Base-by-base conservation (phyloP, 1,140 invertebrate species). In the Thaumetopoea pityocampa region DNA sequence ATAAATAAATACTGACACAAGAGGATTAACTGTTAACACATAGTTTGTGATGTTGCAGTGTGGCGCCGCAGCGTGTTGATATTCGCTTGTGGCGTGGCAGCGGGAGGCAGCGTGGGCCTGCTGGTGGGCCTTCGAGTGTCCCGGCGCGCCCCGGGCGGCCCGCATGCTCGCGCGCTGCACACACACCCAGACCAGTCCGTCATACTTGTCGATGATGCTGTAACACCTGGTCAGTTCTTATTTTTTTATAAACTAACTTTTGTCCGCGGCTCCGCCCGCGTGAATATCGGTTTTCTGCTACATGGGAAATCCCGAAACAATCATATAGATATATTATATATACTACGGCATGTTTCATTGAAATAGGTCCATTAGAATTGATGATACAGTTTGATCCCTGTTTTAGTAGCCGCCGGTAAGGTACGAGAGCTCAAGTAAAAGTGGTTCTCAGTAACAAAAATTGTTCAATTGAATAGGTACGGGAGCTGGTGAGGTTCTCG, bases 61-160 rank as follows among this genome's bases (percentile, higher is more conserved):
- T 86, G 81, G 81, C 68, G 83, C 17, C 72, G 71, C 10, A 81
- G 78, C 14, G 60, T 82, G 40, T 16, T 84, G 15, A 70, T 86
- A 28, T 86, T 86, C 41, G 62, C 66, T 2, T 78, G 72, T 32
- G 83, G 83, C 0, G 71, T 59, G 9, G 65, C 52, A 2, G 32
- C 74, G 7, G 83, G 83, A 3, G 70, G 73, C 0, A 51, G 66
- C 14, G 62, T 64, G 0, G 83, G 83, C 0, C 36, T 84, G 5
- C 37, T 65, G 1, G 20, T 80, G 9, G 83, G 83, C 16, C 63
- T 73, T 26, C 66, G 68, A 3, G 56, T 62, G 8, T 61, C 65
- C 3, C 36, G 55, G 0, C 49, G 70, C 5, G 51, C 29, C 2
- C 65, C 71, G 0, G 37, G 37, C 9, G 76, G 80, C 0, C 83